Percentiles rank a stretch among this genome's conserved stretches.
Evolutionary conservation across 2,888 invertebrate genomes (phyloP).

Genomic region (Melipona bicolor): DNA sequence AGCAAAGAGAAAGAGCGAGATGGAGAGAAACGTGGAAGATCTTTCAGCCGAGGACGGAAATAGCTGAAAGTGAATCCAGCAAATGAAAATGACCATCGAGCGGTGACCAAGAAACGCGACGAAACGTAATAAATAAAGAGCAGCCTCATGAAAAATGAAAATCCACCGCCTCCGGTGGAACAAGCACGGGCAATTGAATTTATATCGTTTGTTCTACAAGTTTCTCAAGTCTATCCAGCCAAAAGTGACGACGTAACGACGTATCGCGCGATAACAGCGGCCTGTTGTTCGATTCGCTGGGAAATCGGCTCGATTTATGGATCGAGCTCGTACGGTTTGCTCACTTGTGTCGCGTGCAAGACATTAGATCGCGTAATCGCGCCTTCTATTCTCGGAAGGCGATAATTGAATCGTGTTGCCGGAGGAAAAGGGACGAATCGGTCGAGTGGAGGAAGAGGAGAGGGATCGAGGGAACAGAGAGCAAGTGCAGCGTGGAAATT

Average conservation of each 20-base stretch:
- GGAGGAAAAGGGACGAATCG: neutral
- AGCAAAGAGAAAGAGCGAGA: neutral
- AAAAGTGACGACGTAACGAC: constrained; percentile 8
- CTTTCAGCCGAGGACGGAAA: neutral
- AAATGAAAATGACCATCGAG: neutral
- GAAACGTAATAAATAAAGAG: neutral
- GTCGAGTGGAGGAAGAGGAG: too few relatives aligned
- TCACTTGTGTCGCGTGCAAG: neutral
- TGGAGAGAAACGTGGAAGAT: neutral
- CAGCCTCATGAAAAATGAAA: neutral
- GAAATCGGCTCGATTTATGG: constrained; percentile 51
- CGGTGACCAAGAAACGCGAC: neutral
- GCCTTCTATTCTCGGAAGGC: neutral
- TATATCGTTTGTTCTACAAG: neutral
- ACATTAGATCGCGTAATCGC: constrained; percentile 1
- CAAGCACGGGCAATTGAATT: neutral
- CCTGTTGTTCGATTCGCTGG: constrained; percentile 25
- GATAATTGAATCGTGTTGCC: constrained; percentile 24
- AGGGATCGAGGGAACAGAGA: neutral
- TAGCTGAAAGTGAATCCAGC: neutral
- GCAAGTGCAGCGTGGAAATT: constrained; percentile 12
- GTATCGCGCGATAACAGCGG: constrained; percentile 24
- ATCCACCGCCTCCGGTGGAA: neutral
- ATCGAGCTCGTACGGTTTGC: neutral
- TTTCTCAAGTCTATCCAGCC: neutral